Conservation (phyloP, 2,888 invertebrate genomes). For the Druceiella hillmani region DNA sequence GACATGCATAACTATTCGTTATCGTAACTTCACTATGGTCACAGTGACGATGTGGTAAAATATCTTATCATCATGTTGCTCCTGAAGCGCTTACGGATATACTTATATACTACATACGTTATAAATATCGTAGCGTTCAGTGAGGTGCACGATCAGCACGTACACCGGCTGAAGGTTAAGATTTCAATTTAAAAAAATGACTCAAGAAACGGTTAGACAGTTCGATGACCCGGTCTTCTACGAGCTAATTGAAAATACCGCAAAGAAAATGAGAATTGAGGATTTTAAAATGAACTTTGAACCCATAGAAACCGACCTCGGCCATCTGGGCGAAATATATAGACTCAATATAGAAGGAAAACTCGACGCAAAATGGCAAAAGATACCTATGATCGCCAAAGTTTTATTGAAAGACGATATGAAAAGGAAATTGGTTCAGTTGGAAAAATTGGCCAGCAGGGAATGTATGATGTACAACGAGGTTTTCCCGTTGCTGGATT, state of each 20-base stretch:
- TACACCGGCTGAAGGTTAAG: no score
- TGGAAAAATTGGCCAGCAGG: not conserved
- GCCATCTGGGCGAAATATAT: not conserved
- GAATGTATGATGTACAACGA: not conserved
- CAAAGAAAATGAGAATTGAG: not conserved
- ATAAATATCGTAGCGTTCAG: no score
- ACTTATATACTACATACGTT: no score
- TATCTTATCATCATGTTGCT: no score
- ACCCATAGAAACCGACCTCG: not conserved
- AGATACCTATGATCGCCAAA: slow-evolving; percentile 1
- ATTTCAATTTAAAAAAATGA: no score
- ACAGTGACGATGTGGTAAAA: no score
- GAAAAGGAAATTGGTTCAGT: not conserved
- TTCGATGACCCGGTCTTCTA: no score
- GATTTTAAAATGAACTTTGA: not conserved
- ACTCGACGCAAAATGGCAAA: not conserved
- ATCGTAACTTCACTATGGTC: no score
- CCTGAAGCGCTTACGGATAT: no score
- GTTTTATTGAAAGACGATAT: not conserved
- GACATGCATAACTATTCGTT: no score
- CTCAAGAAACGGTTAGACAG: no score
- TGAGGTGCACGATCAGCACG: no score
- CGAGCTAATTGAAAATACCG: not conserved
- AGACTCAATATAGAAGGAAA: not conserved
- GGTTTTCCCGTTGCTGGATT: not conserved